These are phyloP conservation scores for Danaus chrysippus DNA, from an alignment of 2,888 invertebrate genomes.

Conservation along the genomic window DNA sequence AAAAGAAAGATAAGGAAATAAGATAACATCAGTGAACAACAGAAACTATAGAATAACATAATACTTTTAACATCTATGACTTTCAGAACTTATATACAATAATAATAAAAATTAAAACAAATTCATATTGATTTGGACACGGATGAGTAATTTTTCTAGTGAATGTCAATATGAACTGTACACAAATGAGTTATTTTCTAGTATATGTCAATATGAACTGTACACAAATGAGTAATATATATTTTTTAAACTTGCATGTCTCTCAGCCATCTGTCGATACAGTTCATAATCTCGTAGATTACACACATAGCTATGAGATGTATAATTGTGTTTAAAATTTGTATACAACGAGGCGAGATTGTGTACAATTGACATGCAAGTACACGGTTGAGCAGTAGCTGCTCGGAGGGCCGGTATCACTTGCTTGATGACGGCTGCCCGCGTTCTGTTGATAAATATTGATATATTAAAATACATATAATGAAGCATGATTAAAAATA, in stretches of 20 bases:
- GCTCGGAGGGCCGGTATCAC: slow-evolving; percentile 46
- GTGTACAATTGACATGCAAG: not conserved
- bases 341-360: not conserved
- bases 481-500: not conserved
- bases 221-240: no score
- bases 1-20: not conserved
- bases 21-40: slow-evolving; percentile 19
- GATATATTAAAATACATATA: not conserved
- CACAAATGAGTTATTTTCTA: no score
- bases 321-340: not conserved
- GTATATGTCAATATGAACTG: no score
- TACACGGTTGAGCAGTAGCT: slow-evolving; percentile 16
- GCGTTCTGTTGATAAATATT: slow-evolving; percentile 49
- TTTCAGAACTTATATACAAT: not conserved
- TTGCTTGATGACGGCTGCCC: slow-evolving; percentile 61
- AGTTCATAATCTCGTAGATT: not conserved
- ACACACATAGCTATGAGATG: not conserved
- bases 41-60: slow-evolving; percentile 16
- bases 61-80: slow-evolving; percentile 4
- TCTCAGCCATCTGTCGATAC: not conserved
- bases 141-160: no score
- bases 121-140: no score
- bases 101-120: not conserved
- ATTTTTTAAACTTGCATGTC: no score
- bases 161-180: no score